Evolutionary conservation across 2,113 vertebrate species (phyloP).

Genomic region (Stigmatopora nigra): DNA sequence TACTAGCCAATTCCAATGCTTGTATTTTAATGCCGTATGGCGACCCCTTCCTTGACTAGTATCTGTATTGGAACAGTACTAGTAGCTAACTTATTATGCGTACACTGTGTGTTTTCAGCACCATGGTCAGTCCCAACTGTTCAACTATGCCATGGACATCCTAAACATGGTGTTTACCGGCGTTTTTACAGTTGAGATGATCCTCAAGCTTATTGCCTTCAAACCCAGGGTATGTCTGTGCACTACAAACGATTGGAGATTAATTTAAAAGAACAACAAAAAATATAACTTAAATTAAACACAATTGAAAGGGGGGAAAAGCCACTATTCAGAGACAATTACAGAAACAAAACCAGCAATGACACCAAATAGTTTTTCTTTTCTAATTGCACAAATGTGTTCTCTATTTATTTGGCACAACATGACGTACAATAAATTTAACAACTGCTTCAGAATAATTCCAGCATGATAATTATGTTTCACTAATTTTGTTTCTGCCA

Average conservation of each 20-base stretch:
- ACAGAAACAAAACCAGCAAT: background rate
- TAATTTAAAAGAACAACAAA: background rate
- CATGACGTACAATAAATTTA: background rate
- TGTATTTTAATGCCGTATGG: no score
- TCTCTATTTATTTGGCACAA: background rate
- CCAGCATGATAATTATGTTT: background rate
- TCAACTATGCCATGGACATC: slow-evolving; percentile 95
- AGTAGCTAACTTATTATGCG: background rate
- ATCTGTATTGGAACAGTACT: no score
- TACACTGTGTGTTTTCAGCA: slow-evolving; percentile 70
- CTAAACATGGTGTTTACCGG: slow-evolving; percentile 99
- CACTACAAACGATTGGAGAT: background rate
- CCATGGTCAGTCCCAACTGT: slow-evolving; percentile 89
- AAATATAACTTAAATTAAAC: background rate
- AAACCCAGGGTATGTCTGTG: slow-evolving; percentile 87
- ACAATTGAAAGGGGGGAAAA: background rate
- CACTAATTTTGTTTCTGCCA: background rate
- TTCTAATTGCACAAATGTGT: background rate
- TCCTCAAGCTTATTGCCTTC: slow-evolving; percentile 95
- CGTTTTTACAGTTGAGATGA: slow-evolving; percentile 98
- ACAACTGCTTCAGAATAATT: background rate
- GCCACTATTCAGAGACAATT: background rate
- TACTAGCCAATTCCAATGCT: no score
- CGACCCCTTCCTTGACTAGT: no score
- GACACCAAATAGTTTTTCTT: background rate